Conservation (phyloP, 1,140 invertebrate species). For the Sesamia nonagrioides region DNA sequence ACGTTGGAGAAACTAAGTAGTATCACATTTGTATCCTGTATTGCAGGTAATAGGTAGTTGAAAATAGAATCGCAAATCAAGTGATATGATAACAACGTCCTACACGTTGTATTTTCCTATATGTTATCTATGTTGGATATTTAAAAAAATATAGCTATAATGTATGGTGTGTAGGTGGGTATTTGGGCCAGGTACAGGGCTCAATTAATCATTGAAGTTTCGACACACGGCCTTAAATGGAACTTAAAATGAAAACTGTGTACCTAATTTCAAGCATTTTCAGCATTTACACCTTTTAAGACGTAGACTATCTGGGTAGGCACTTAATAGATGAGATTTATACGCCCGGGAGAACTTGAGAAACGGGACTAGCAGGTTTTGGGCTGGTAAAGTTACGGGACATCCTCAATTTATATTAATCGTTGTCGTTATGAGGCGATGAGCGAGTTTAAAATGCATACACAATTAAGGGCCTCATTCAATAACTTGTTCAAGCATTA, state of each 20-base stretch:
- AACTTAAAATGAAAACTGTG: background rate
- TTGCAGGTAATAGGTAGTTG: background rate
- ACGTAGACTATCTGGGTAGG: background rate
- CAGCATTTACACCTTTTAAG: constrained; percentile 3
- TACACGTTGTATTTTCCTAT: too few relatives aligned
- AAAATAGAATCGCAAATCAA: background rate
- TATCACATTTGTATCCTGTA: background rate
- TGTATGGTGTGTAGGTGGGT: too few relatives aligned
- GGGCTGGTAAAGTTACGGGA: background rate
- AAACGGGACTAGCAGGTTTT: constrained; percentile 33
- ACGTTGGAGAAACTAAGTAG: too few relatives aligned
- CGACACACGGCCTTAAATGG: background rate
- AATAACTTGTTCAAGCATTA: background rate
- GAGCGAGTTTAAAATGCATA: constrained; percentile 2
- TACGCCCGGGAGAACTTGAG: background rate
- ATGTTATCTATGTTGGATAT: too few relatives aligned
- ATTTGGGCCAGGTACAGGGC: too few relatives aligned
- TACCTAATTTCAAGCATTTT: background rate
- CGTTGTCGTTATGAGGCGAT: background rate
- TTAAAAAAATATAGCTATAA: too few relatives aligned
- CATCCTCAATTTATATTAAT: constrained; percentile 29
- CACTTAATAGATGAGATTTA: constrained; percentile 27
- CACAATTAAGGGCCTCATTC: background rate
- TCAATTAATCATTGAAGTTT: too few relatives aligned
- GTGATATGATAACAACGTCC: too few relatives aligned